A percentile compares a stretch with the other conserved stretches of the same genome.
phyloP scores from a whole-genome alignment of 2,888 invertebrate genomes.

The Trachelus iudaicus region DNA sequence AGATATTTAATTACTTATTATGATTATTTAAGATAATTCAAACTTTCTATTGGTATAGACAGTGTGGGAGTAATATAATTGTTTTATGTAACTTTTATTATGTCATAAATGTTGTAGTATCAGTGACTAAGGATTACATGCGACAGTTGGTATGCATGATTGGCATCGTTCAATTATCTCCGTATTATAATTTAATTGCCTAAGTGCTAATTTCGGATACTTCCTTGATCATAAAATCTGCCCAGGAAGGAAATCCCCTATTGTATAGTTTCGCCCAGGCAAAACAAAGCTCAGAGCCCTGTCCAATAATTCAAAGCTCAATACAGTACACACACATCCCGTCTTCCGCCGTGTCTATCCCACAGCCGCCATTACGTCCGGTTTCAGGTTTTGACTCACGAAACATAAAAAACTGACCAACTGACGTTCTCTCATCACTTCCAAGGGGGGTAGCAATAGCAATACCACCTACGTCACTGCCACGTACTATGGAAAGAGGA shows the following conservation, averaged over 20 bases:
- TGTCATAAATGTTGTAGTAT: neutral
- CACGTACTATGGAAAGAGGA: neutral
- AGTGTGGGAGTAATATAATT: neutral
- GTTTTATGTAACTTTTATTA: neutral
- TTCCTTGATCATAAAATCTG: neutral
- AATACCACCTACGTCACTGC: neutral
- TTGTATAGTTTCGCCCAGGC: neutral
- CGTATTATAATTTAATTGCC: neutral
- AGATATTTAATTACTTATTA: neutral
- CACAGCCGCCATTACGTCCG: neutral
- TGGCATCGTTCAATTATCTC: neutral
- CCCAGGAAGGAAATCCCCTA: neutral
- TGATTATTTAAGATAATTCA: neutral
- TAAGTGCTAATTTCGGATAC: neutral
- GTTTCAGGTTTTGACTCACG: neutral
- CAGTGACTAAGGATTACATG: neutral
- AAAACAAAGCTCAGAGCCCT: neutral
- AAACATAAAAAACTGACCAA: conserved; percentile 19
- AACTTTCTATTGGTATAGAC: neutral
- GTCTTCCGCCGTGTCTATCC: neutral
- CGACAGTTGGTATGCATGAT: neutral
- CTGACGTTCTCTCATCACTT: conserved; percentile 44
- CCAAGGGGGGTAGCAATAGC: conserved; percentile 24
- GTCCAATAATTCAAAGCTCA: neutral
- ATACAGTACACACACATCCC: neutral